A percentile compares a stretch with the other conserved stretches of the same genome.
These are phyloP conservation scores for Drymodes brunneopygia DNA, from an alignment of 2,113 vertebrate species.

Conservation along the genomic window DNA sequence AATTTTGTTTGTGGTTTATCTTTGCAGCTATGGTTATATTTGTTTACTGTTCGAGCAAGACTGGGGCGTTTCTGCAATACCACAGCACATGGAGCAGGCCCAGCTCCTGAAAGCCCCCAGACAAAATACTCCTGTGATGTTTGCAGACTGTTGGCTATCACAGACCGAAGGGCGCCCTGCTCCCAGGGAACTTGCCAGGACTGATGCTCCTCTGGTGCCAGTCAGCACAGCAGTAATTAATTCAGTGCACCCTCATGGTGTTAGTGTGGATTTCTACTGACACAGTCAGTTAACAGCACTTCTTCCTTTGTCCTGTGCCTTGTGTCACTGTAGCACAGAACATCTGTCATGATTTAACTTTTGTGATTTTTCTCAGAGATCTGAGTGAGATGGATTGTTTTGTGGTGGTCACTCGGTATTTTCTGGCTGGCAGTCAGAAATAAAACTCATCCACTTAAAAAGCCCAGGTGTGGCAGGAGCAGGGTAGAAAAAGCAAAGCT, in stretches of 20 bases:
- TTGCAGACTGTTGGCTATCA: background rate
- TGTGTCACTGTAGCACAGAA: background rate
- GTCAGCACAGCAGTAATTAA: background rate
- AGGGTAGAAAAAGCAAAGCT: background rate
- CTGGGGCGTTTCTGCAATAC: background rate
- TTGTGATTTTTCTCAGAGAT: background rate
- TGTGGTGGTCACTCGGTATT: background rate
- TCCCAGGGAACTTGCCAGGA: background rate
- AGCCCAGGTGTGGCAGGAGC: background rate
- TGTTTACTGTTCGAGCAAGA: background rate
- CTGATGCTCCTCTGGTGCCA: background rate
- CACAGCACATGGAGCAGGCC: background rate
- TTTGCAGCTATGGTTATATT: background rate
- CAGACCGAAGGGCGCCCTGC: background rate
- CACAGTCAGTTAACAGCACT: fast-evolving
- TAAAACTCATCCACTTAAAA: background rate
- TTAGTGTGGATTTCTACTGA: background rate
- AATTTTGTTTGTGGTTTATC: background rate
- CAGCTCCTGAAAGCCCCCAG: background rate
- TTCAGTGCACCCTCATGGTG: fast-evolving
- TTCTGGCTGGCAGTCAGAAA: background rate
- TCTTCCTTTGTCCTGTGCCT: background rate
- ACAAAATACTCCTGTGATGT: background rate
- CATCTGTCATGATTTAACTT: background rate
- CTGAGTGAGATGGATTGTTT: background rate